Conservation (phyloP, 2,113 vertebrate species). For the Seriola aureovittata region DNA sequence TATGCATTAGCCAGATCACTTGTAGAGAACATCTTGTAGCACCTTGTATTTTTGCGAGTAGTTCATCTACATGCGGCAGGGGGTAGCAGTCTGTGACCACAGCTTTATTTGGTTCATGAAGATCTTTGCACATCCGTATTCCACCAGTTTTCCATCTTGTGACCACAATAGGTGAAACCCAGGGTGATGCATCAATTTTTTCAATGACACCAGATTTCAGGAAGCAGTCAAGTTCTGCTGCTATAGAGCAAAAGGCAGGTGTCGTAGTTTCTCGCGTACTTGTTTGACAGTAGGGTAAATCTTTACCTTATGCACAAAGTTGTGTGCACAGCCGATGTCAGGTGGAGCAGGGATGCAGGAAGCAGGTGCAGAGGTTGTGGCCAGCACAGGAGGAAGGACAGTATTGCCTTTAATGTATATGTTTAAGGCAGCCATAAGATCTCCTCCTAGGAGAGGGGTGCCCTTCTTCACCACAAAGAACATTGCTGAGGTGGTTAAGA, state of each 20-base stretch:
- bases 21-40: constrained; percentile 2
- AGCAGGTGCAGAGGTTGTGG: no score
- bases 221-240: neutral
- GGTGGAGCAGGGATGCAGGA: no score
- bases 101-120: neutral
- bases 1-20: neutral
- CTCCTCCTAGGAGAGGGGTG: neutral
- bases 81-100: neutral
- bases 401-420: neutral
- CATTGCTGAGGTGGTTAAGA: neutral
- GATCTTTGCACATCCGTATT: neutral
- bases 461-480: neutral
- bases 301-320: constrained; percentile 7
- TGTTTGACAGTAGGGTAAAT: neutral
- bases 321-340: no score
- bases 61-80: neutral
- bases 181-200: neutral
- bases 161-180: neutral
- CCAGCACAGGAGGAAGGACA: neutral
- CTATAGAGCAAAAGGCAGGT: neutral
- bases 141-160: neutral
- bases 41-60: neutral
- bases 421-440: no score
- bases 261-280: neutral
- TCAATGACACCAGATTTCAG: neutral